Base-by-base conservation (phyloP, 2,888 invertebrate species). In the Tinea trinotella region DNA sequence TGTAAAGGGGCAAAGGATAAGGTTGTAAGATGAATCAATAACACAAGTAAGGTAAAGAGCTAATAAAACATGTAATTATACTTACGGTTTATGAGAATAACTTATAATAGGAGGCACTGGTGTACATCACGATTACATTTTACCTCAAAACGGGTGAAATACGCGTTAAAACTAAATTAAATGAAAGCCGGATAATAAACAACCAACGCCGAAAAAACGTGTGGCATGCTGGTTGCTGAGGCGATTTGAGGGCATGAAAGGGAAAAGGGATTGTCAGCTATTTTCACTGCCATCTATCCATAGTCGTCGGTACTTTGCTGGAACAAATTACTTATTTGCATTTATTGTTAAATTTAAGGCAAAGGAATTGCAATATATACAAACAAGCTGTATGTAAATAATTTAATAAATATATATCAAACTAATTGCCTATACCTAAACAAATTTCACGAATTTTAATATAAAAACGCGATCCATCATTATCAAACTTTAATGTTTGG, bases 201-300 rank as follows among this genome's bases (percentile, higher is more conserved):
- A 82, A 82, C 46, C 19, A 18, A 48, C 80, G 84, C 82, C 77
- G 78, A 78, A 81, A 81, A 83, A 83, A 84, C 83, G 84, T 82
- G 82, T 80, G 75, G 68, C 66, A 67, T 67, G 74, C 71, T 74
- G 68, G 74, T 71, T 74, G 68, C 4, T 35, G 35, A 4, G 12
- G 35, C 10, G 12, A n/a, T 35, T 24, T 35, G 40, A 6, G 40
- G 40, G 7, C 3, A 30, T 7, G 7, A 30, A 30, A 7, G 7
- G 30, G 7, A 30, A 30, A 7, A n/a, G 30, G 30, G 30, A 30
- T 10, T 7, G 30, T 1, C 7, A 10, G 2, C 2, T 2, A 7
- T 1, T 4, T 30, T n/a, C 2, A 40, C 1, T n/a, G 40, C 40
- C 40, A 40, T 40, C 40, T 40, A 40, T 40, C 40, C 40, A 13